Percentiles rank a stretch among this genome's conserved stretches.
Conservation (phyloP, 2,888 invertebrate genomes). For the Iselma pallidipennis region DNA sequence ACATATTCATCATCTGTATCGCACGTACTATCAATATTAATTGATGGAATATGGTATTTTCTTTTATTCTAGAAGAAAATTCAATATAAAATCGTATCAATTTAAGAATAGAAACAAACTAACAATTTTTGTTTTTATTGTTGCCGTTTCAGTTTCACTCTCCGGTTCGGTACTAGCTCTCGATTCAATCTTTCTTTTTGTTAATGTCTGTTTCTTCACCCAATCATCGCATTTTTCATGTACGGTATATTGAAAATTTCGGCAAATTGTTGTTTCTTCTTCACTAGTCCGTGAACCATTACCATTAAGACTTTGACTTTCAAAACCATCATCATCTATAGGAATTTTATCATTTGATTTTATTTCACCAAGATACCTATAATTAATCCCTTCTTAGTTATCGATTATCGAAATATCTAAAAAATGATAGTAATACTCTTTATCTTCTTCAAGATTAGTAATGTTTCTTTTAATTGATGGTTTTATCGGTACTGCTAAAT, state of each 20-base stretch:
- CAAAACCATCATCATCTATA: slow-evolving; percentile 80
- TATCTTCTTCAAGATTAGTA: neutral
- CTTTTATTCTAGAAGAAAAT: neutral
- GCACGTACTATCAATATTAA: slow-evolving; percentile 39
- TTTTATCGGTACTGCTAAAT: slow-evolving; percentile 27
- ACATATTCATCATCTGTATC: slow-evolving; percentile 43
- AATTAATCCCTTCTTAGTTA: slow-evolving; percentile 1
- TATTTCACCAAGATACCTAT: too few relatives aligned
- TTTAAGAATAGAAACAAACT: neutral
- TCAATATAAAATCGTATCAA: neutral
- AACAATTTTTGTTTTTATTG: slow-evolving; percentile 11
- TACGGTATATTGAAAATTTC: slow-evolving; percentile 56
- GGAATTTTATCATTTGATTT: slow-evolving; percentile 8
- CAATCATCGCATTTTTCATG: slow-evolving; percentile 49
- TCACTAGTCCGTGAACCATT: slow-evolving; percentile 68
- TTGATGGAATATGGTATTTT: slow-evolving; percentile 33
- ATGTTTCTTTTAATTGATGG: neutral
- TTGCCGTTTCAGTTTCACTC: slow-evolving; percentile 21
- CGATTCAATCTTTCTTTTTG: slow-evolving; percentile 11
- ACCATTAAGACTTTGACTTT: slow-evolving; percentile 76
- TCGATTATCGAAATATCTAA: too few relatives aligned
- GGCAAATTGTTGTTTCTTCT: slow-evolving; percentile 42
- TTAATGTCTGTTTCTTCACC: slow-evolving; percentile 15
- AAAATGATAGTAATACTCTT: too few relatives aligned
- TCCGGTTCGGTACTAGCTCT: slow-evolving; percentile 19